phyloP scores from a whole-genome alignment of 2,888 invertebrate species.

The Psococerastis gibbosa region DNA sequence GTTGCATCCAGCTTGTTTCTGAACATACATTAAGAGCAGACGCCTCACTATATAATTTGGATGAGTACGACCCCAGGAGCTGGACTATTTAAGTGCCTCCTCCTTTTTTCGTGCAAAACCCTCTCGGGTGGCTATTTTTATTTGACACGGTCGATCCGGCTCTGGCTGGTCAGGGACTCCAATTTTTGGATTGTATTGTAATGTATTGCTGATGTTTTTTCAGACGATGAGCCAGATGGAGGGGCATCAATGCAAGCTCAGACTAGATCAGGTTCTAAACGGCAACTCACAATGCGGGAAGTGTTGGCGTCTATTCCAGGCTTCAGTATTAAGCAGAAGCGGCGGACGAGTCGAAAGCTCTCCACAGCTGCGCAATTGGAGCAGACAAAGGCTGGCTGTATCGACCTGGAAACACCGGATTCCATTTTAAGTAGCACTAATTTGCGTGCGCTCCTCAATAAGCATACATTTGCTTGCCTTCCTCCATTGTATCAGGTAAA shows the following conservation, averaged over 20 bases:
- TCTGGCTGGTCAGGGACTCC: too few relatives aligned
- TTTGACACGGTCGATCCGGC: too few relatives aligned
- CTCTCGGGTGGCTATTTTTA: conserved; percentile 15
- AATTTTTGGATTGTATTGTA: too few relatives aligned
- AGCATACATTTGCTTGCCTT: conserved; percentile 75
- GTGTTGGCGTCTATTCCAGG: conserved; percentile 76
- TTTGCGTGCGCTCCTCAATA: conserved; percentile 70
- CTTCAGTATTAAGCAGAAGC: conserved; percentile 58
- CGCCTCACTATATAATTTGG: too few relatives aligned
- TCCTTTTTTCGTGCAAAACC: conserved; percentile 22
- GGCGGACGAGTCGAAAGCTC: conserved; percentile 62
- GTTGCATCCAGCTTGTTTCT: too few relatives aligned
- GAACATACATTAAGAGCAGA: too few relatives aligned
- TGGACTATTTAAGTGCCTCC: too few relatives aligned
- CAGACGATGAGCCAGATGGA: conserved; percentile 21
- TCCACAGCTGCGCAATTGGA: conserved; percentile 84
- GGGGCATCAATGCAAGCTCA: not conserved
- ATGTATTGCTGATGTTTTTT: too few relatives aligned
- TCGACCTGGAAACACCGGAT: conserved; percentile 89
- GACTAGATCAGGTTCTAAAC: conserved; percentile 15
- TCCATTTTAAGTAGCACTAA: conserved; percentile 87
- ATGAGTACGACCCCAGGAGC: too few relatives aligned
- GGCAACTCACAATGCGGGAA: conserved; percentile 62
- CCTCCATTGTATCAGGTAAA: conserved; percentile 79
- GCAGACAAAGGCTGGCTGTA: conserved; percentile 81